A percentile compares a stretch with the other conserved stretches of the same genome.
phyloP scores from a whole-genome alignment of 2,888 invertebrate species.

The Chromoteleia sp. region DNA sequence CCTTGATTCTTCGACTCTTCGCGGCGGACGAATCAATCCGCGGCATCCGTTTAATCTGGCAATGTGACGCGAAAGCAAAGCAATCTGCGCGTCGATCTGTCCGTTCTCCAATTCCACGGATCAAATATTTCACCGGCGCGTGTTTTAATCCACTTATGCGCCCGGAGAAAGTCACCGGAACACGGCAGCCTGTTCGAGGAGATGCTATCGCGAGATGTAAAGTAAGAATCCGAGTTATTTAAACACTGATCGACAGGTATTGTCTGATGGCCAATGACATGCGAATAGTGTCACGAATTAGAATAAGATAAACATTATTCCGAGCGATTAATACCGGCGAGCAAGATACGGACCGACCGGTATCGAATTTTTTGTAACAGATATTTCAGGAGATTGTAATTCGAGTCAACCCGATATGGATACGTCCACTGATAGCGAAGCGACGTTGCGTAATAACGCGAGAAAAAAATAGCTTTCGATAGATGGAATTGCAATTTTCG shows the following conservation, averaged over 20 bases:
- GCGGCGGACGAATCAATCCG: constrained; percentile 53
- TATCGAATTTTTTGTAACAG: constrained; percentile 22
- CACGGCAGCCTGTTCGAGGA: constrained; percentile 7
- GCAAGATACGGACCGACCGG: not conserved
- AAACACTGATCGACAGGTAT: constrained; percentile 29
- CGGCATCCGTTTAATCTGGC: constrained; percentile 53
- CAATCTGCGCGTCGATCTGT: constrained; percentile 60
- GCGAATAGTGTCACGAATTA: constrained; percentile 22
- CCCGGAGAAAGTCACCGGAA: constrained; percentile 28
- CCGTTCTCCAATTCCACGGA: constrained; percentile 36
- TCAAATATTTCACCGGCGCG: constrained; percentile 56
- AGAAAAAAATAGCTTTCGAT: not conserved
- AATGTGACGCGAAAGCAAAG: constrained; percentile 57
- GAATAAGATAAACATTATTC: constrained; percentile 33
- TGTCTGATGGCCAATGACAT: constrained; percentile 44
- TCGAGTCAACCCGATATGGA: constrained; percentile 12
- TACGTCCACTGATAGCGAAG: not conserved
- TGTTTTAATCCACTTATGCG: constrained; percentile 63
- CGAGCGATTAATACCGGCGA: constrained; percentile 4
- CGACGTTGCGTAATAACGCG: not conserved
- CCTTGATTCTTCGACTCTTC: constrained; percentile 31
- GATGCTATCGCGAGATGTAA: constrained; percentile 31
- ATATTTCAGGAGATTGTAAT: constrained; percentile 30
- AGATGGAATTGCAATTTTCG: not conserved
- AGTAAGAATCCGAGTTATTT: constrained; percentile 33